phyloP scores from a whole-genome alignment of 2,113 vertebrate species.

The Laticauda colubrina region DNA sequence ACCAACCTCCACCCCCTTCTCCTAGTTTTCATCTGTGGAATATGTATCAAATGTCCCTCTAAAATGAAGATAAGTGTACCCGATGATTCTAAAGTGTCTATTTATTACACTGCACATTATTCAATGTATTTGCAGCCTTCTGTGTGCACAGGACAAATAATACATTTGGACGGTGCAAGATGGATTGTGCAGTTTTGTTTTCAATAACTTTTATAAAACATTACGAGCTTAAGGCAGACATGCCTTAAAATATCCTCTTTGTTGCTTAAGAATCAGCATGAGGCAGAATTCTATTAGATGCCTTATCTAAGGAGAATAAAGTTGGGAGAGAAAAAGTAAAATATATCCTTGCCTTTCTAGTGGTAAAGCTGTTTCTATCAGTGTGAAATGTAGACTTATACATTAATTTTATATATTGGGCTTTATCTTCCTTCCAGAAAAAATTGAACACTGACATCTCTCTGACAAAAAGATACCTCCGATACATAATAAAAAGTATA shows the following conservation, averaged over 20 bases:
- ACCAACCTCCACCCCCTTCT: neutral
- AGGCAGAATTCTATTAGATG: neutral
- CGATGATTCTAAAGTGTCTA: neutral
- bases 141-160: neutral
- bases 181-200: neutral
- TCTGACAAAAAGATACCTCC: neutral
- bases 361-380: constrained; percentile 4
- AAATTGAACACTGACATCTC: constrained; percentile 27
- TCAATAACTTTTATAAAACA: neutral
- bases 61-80: neutral
- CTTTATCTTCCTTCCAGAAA: constrained; percentile 6
- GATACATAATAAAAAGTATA: constrained; percentile 20
- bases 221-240: neutral
- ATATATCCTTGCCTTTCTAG: neutral
- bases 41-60: neutral
- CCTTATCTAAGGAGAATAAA: neutral
- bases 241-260: neutral
- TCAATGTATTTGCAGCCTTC: neutral
- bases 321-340: neutral
- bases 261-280: neutral
- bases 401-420: constrained; percentile 10
- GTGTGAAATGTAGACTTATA: constrained; percentile 4
- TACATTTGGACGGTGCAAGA: neutral
- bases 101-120: neutral
- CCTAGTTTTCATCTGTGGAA: neutral